phyloP scores from a whole-genome alignment of 2,113 vertebrate genomes.

The Leiothrix lutea region DNA sequence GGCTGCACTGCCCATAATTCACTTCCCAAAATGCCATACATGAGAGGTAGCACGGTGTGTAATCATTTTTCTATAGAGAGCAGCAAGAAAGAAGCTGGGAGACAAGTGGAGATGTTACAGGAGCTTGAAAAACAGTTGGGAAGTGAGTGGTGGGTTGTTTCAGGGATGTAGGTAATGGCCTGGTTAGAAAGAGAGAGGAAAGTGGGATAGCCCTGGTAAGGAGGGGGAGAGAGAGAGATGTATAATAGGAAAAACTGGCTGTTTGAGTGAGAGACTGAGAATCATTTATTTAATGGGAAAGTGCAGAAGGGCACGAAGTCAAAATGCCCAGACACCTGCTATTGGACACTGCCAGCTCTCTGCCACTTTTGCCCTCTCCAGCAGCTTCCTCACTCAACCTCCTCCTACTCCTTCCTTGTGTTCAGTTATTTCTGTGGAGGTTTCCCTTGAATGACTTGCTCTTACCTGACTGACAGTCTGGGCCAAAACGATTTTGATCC shows the following conservation, averaged over 20 bases:
- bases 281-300: not conserved
- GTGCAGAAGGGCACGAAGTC: not conserved
- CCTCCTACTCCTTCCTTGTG: not conserved
- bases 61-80: not conserved
- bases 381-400: not conserved
- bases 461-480: conserved; percentile 85
- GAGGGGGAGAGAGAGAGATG: not conserved
- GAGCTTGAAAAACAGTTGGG: not conserved
- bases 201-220: not conserved
- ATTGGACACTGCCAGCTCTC: not conserved
- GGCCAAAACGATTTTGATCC: conserved; percentile 77
- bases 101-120: not conserved
- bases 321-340: not conserved
- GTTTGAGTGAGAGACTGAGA: not conserved
- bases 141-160: not conserved
- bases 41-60: not conserved
- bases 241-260: not conserved
- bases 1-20: not conserved
- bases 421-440: not conserved
- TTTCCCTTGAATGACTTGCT: not conserved
- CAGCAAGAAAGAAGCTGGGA: not conserved
- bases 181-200: not conserved
- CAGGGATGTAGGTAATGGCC: not conserved
- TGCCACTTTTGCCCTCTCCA: not conserved
- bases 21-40: not conserved